A percentile compares a stretch with the other conserved stretches of the same genome.
These are phyloP conservation scores for Drosophila burlai DNA, from an alignment of 1,140 invertebrate genomes.

Conservation along the genomic window DNA sequence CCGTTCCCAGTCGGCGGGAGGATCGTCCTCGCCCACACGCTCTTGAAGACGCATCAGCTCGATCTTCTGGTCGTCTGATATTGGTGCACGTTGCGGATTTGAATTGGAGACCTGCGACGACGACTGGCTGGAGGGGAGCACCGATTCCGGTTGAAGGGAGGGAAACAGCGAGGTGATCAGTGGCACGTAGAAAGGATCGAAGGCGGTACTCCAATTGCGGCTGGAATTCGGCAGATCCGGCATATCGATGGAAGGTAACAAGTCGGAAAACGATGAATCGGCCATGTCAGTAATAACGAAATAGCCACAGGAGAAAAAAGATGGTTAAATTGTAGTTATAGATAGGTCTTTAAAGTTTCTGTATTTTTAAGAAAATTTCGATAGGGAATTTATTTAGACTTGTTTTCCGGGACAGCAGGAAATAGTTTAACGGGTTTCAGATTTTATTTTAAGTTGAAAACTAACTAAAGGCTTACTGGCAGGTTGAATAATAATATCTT, in stretches of 20 bases:
- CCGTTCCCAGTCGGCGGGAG: not conserved
- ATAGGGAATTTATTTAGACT: slow-evolving; percentile 22
- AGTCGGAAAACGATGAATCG: slow-evolving; percentile 38
- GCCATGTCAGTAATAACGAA: slow-evolving; percentile 29
- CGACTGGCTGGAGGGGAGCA: not conserved
- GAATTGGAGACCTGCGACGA: not conserved
- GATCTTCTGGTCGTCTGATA: slow-evolving; percentile 59
- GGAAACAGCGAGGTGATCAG: slow-evolving; percentile 10
- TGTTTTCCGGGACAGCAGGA: slow-evolving; percentile 12
- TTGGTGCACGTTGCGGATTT: slow-evolving; percentile 8
- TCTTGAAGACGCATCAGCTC: slow-evolving; percentile 23
- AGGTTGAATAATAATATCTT: not conserved
- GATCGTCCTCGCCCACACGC: not conserved
- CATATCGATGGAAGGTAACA: slow-evolving; percentile 27
- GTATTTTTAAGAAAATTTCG: slow-evolving; percentile 23
- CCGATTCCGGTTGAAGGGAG: not conserved
- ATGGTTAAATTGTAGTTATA: not conserved
- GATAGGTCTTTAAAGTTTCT: not conserved
- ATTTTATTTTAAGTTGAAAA: not conserved
- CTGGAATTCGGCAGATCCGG: not conserved
- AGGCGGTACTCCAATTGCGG: not conserved
- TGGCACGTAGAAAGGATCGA: slow-evolving; percentile 1
- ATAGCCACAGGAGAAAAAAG: not conserved
- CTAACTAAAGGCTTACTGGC: not conserved
- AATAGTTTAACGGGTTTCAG: not conserved